Evolutionary conservation across 1,140 invertebrate genomes (phyloP), one percentile per base, ranked within the genome.

Genomic region (Micrasema minimum): DNA sequence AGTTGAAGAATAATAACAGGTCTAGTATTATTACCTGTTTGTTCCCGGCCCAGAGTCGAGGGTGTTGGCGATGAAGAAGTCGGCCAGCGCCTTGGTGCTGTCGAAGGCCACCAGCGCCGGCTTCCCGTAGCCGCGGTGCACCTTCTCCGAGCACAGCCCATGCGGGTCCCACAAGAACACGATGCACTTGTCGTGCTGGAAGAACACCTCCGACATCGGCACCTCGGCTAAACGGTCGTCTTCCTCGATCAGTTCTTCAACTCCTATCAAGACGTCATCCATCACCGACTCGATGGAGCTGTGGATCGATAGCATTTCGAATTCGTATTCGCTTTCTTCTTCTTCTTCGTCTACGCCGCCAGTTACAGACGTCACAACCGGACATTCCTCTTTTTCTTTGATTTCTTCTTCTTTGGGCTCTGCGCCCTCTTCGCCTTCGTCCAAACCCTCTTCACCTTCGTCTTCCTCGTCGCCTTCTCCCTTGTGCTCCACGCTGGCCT

Each of bases 111-210:
- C 9, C 1, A 66, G 26, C 7, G 48, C 35, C 9, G 64, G 64
- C n/a, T 66, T 51, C 12, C 46, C 48, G 38, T 50, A 53, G n/a
- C 64, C 64, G 16, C 18, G 6, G 20, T 20, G 48, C 6, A 66
- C 14, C 31, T 38, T 35, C 26, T 50, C 64, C 2, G 64, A 35
- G 45, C 64, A 50, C 10, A 66, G 18, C 2, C 64, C 64, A 11
- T 53, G 64, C 7, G 64, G 64, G 45, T 66, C 64, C 64, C 64
- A 66, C 64, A 66, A 9, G 64, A 51, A 66, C 64, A 66, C 14
- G 18, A 66, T 38, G 26, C 64, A 66, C 26, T 66, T 35, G 5
- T 50, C 31, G n/a, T 7, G 9, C 2, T 51, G 22, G 46, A 66
- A 66, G 4, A 16, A 12, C 20, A 46, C 9, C 45, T 51, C 64